Conservation (phyloP, 2,888 invertebrate genomes). For the Drosophila stalkeri region DNA sequence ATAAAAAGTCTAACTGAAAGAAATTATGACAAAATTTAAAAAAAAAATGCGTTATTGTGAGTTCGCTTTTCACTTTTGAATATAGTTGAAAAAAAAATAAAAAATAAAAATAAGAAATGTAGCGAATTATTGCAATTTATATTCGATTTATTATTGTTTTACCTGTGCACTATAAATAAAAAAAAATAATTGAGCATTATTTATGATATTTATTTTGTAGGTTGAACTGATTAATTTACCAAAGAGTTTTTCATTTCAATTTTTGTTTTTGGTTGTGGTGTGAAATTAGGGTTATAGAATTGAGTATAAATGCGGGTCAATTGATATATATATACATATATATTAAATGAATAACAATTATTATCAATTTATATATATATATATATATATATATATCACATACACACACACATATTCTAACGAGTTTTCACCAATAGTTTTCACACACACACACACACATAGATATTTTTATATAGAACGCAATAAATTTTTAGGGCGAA, state of each 20-base stretch:
- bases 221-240: conserved; percentile 48
- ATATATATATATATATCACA: neutral
- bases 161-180: conserved; percentile 11
- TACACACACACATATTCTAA: neutral
- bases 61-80: neutral
- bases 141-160: conserved; percentile 15
- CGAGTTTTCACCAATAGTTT: conserved; percentile 9
- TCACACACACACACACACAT: neutral
- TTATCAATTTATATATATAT: neutral
- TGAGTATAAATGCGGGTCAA: conserved; percentile 31
- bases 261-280: conserved; percentile 16
- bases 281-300: conserved; percentile 29
- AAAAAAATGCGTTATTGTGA: neutral
- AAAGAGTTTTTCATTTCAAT: conserved; percentile 13
- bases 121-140: conserved; percentile 9
- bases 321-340: neutral
- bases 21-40: neutral
- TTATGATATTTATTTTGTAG: conserved; percentile 43
- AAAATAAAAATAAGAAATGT: too few species aligned
- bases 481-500: conserved; percentile 54
- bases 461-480: neutral
- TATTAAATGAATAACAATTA: conserved; percentile 3
- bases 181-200: conserved; percentile 23
- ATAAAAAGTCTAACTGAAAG: neutral
- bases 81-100: neutral